Conservation (phyloP, 2,113 vertebrate genomes). For the Bujurquina vittata region DNA sequence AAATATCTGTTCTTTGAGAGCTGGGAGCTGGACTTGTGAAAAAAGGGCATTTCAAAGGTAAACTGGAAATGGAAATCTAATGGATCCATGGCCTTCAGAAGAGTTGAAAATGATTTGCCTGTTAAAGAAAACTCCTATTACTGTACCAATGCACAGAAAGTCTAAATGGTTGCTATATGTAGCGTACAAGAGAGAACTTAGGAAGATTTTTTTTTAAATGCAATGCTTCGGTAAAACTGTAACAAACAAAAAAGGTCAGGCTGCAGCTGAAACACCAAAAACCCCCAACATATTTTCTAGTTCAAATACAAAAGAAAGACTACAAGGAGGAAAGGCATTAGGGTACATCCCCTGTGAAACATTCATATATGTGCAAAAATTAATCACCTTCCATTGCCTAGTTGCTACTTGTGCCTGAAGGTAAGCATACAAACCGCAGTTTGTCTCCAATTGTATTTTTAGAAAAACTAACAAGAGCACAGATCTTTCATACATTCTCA, state of each 20-base stretch:
- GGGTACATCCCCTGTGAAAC: not conserved
- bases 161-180: too few relatives aligned
- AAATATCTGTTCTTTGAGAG: not conserved
- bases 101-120: not conserved
- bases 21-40: not conserved
- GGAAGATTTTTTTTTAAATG: too few relatives aligned
- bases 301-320: not conserved
- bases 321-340: not conserved
- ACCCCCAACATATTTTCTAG: not conserved
- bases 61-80: accelerated
- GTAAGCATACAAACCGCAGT: not conserved
- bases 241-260: too few relatives aligned
- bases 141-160: too few relatives aligned
- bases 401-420: not conserved
- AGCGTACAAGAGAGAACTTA: too few relatives aligned
- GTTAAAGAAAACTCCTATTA: too few relatives aligned
- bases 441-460: accelerated
- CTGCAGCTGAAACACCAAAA: too few relatives aligned
- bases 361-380: not conserved
- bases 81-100: accelerated
- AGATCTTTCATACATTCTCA: accelerated
- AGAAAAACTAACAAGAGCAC: not conserved
- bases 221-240: too few relatives aligned
- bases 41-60: not conserved
- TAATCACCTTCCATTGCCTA: not conserved